These are phyloP conservation scores for Ascaphus truei DNA, from an alignment of 2,113 vertebrate species.

Conservation along the genomic window DNA sequence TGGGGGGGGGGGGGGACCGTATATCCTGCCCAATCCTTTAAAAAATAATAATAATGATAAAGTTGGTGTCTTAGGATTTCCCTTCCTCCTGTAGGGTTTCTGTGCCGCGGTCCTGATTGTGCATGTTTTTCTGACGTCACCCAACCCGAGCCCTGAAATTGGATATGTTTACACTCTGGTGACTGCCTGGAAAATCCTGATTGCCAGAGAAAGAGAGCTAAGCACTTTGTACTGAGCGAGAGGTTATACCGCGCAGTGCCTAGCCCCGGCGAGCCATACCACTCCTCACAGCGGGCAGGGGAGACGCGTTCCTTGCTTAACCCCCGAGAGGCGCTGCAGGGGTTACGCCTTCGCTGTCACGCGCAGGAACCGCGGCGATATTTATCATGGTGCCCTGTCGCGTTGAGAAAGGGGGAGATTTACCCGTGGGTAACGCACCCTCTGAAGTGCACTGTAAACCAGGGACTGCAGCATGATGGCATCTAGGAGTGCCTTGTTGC, in stretches of 20 bases:
- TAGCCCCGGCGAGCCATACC: slow-evolving; percentile 7
- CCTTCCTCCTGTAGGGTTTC: slow-evolving; percentile 8
- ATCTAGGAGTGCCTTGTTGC: too few relatives aligned
- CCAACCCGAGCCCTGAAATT: slow-evolving; percentile 12
- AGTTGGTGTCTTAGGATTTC: too few relatives aligned
- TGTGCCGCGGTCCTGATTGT: slow-evolving; percentile 19
- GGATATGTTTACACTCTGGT: slow-evolving; percentile 33
- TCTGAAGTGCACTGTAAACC: not conserved
- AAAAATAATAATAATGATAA: too few relatives aligned
- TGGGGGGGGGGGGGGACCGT: too few relatives aligned
- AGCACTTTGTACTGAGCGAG: slow-evolving; percentile 26
- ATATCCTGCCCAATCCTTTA: too few relatives aligned
- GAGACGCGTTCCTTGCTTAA: not conserved
- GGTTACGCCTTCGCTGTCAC: not conserved
- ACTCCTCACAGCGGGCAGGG: not conserved
- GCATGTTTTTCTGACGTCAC: slow-evolving; percentile 15
- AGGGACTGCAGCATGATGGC: not conserved
- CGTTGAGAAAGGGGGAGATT: too few relatives aligned
- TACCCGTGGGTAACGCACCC: not conserved
- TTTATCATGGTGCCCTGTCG: too few relatives aligned
- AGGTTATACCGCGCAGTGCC: slow-evolving; percentile 12
- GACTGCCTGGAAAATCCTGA: not conserved
- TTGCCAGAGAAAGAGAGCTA: slow-evolving; percentile 17
- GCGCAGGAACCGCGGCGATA: too few relatives aligned
- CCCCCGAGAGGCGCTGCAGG: not conserved